These are phyloP conservation scores for Acropora tenuis DNA, from an alignment of 64 coral and sea anemone species.

Conservation along the genomic window DNA sequence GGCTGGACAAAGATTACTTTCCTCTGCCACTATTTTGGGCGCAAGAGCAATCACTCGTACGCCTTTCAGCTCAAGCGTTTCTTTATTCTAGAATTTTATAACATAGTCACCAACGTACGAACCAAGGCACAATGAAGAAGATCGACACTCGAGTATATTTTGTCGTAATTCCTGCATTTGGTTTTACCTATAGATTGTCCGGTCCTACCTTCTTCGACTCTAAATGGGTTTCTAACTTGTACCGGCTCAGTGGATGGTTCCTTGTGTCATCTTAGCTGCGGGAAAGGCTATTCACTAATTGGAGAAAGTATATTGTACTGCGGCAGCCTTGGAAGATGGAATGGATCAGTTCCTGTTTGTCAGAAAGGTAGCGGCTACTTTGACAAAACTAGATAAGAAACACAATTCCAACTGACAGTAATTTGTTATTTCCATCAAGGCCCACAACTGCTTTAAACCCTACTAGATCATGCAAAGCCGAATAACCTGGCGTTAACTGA, in stretches of 20 bases:
- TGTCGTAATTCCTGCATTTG: neutral
- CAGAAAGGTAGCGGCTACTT: neutral
- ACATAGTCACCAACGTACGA: too few relatives aligned
- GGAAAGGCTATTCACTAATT: neutral
- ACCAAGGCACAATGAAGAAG: too few relatives aligned
- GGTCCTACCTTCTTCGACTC: neutral
- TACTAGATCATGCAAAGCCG: too few relatives aligned
- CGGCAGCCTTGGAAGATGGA: neutral
- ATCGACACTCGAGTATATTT: neutral
- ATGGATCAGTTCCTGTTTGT: slow-evolving; percentile 21
- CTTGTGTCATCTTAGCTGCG: slow-evolving; percentile 7
- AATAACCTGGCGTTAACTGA: too few relatives aligned
- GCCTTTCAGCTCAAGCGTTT: too few relatives aligned
- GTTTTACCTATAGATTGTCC: neutral
- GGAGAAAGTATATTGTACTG: neutral
- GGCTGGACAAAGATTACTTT: too few relatives aligned
- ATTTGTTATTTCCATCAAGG: too few relatives aligned
- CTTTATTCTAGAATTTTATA: too few relatives aligned
- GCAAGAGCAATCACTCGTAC: too few relatives aligned
- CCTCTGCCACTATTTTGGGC: too few relatives aligned
- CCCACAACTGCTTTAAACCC: too few relatives aligned
- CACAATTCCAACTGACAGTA: neutral
- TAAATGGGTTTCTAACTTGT: slow-evolving; percentile 2
- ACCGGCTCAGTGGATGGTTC: slow-evolving; percentile 8
- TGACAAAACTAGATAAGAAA: too few relatives aligned